Base-by-base conservation (phyloP, 2,888 invertebrate genomes). In the Temnothorax unifasciatus region DNA sequence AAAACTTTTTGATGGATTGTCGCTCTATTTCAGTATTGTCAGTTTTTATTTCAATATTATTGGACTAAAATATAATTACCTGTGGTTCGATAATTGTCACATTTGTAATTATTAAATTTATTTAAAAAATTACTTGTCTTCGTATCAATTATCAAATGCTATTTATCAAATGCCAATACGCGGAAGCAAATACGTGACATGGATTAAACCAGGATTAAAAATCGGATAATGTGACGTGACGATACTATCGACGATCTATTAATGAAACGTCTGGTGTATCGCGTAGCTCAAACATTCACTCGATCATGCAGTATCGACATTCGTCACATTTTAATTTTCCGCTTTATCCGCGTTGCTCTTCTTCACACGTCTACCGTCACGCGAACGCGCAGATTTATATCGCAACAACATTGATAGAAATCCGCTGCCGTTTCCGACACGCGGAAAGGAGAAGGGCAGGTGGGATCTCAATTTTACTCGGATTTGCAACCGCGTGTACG, bases 301-400 rank as follows among this genome's bases (percentile, higher is more conserved):
- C 69, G 69, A 79, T 79, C 69, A 38, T 18, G 8, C 59, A 69
- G 21, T 71, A 79, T 79, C 59, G 79, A 79, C 59, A 71, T 79
- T 71, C 57, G 79, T 79, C 71, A 79, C 59, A 71, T 21, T 71
- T 79, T 79, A 71, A 79, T 79, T 79, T 71, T 79, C 57, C 57
- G 66, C 69, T 77, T 77, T 79, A 79, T 59, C 18, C 69, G 21
- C 13, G 15, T 11, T 59, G 34, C 21, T 57, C n/a, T 57, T 69
- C 44, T 59, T 59, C 59, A 21, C 47, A 71, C 47, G 47, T 59
- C 57, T 9, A 59, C 18, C 54, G 29, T 29, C 29, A 6, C 13
- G 57, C 59, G 15, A 54, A 57, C 29, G 29, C 29, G 29, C 38
- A 9, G 21, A 13, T 57, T 25, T 44, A 69, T 29, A 69, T 71